Conservation (phyloP, 1,140 invertebrate genomes). For the Tyrophagus putrescentiae region DNA sequence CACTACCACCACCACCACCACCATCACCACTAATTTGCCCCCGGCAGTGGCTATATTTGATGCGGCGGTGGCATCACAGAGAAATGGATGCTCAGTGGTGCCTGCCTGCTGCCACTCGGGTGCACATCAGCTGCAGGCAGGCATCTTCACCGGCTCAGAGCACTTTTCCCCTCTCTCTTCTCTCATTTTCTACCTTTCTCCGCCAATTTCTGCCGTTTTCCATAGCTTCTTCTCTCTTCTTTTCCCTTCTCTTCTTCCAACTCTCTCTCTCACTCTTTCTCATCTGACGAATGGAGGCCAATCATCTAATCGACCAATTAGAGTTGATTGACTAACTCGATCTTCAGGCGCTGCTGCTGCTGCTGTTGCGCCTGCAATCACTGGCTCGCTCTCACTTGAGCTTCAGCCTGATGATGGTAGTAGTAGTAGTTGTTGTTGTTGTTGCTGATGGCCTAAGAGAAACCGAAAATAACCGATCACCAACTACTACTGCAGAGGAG, state of each 20-base stretch:
- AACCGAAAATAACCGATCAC: slow-evolving; percentile 15
- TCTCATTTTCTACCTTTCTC: too few relatives aligned
- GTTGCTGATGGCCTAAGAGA: neutral
- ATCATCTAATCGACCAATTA: slow-evolving; percentile 19
- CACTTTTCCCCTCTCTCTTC: too few relatives aligned
- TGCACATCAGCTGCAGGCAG: too few relatives aligned
- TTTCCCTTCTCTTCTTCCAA: too few relatives aligned
- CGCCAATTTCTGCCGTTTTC: too few relatives aligned
- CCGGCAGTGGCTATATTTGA: slow-evolving; percentile 10
- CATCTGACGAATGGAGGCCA: slow-evolving; percentile 12
- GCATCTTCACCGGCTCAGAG: too few relatives aligned
- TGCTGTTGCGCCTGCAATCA: neutral
- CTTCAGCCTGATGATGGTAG: too few relatives aligned
- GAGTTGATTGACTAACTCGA: slow-evolving; percentile 14
- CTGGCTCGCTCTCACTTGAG: slow-evolving; percentile 1
- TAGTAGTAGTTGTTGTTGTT: neutral
- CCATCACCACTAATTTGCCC: slow-evolving; percentile 6
- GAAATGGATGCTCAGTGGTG: too few relatives aligned
- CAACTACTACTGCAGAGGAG: neutral
- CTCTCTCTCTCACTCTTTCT: too few relatives aligned
- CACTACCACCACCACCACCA: too few relatives aligned
- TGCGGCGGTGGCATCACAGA: neutral
- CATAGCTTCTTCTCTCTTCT: too few relatives aligned
- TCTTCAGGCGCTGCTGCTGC: neutral
- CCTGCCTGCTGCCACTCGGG: too few relatives aligned